Percentiles rank a stretch among this genome's conserved stretches.
phyloP scores from a whole-genome alignment of 2,797 vertebrate species.

The Epinephelus coioides region DNA sequence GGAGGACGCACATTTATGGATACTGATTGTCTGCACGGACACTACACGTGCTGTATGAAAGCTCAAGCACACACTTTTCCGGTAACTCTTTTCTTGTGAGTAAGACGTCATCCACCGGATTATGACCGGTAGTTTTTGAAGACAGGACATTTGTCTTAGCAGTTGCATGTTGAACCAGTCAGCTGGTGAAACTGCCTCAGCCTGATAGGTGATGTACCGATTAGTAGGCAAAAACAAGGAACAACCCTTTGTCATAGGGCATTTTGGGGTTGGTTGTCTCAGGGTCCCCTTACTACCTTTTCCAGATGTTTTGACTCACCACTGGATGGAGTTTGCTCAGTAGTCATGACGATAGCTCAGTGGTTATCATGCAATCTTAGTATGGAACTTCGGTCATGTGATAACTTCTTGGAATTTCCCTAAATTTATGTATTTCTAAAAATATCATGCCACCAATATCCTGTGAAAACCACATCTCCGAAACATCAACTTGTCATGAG shows the following conservation, averaged over 20 bases:
- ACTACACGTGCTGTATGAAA: background rate
- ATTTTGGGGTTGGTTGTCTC: background rate
- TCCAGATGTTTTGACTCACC: background rate
- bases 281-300: background rate
- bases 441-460: background rate
- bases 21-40: background rate
- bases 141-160: background rate
- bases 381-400: background rate
- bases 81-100: background rate
- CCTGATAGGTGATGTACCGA: background rate
- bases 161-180: background rate
- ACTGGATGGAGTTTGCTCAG: too few species aligned
- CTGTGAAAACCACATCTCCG: background rate
- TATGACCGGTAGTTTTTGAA: background rate
- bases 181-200: background rate
- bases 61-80: conserved; percentile 14
- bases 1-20: conserved; percentile 44
- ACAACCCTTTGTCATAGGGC: background rate
- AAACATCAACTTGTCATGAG: background rate
- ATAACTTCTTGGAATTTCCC: background rate
- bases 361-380: background rate
- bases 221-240: background rate
- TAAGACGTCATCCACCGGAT: background rate
- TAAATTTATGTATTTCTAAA: background rate
- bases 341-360: background rate